Conservation (phyloP, 2,113 vertebrate genomes). For the Halcyon malimbica region DNA sequence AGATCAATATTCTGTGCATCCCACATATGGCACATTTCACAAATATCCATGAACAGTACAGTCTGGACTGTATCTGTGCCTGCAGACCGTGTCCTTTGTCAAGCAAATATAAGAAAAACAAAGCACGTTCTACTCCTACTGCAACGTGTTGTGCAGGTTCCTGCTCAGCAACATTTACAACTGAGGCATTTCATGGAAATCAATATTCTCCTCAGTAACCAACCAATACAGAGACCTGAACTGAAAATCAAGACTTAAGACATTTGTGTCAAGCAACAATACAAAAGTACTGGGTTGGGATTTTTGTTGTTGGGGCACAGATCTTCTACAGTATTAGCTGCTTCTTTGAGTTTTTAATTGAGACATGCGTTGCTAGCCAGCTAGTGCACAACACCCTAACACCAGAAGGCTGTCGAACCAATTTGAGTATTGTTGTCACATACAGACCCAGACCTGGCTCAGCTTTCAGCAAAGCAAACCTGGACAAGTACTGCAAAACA, state of each 20-base stretch:
- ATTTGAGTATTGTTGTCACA: not conserved
- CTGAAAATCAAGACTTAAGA: not conserved
- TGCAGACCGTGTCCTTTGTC: not conserved
- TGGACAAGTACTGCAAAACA: not conserved
- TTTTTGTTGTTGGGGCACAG: not conserved
- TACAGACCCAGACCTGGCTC: not conserved
- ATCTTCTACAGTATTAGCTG: not conserved
- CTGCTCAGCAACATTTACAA: not conserved
- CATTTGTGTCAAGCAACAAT: not conserved
- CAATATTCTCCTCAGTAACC: not conserved
- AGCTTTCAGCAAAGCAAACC: not conserved
- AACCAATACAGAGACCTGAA: not conserved
- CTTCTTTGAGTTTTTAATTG: not conserved
- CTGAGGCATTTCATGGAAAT: not conserved
- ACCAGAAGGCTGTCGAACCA: not conserved
- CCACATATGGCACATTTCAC: not conserved
- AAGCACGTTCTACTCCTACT: not conserved
- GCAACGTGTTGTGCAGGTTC: fast-evolving
- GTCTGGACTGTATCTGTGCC: not conserved
- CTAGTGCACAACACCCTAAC: not conserved
- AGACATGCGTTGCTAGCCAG: not conserved
- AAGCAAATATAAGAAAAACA: not conserved
- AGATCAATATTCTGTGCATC: not conserved
- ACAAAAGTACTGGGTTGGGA: not conserved
- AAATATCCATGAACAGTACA: not conserved